Evolutionary conservation across 2,888 invertebrate genomes (phyloP).

Genomic region (Cabera pusaria): DNA sequence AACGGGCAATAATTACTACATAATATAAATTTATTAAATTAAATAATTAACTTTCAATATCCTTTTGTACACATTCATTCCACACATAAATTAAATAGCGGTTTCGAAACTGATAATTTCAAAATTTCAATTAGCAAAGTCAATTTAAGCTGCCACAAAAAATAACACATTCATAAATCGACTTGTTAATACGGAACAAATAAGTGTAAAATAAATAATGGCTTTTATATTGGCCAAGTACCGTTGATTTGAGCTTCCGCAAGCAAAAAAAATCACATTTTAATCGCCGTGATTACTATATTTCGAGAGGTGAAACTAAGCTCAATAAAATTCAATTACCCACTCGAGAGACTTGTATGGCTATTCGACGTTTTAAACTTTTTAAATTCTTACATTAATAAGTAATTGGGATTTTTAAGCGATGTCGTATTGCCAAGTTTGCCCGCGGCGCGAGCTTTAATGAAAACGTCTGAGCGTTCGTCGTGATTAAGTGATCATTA

Average conservation of each 20-base stretch:
- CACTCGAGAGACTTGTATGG: conserved; percentile 10
- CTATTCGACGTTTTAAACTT: conserved; percentile 4
- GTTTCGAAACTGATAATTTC: conserved; percentile 3
- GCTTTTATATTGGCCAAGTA: conserved; percentile 4
- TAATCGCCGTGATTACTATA: conserved; percentile 1
- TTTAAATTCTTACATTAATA: conserved; percentile 20
- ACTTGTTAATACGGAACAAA: conserved; percentile 10
- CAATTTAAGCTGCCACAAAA: conserved; percentile 11
- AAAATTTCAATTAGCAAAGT: conserved; percentile 10
- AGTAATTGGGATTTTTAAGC: conserved; percentile 42
- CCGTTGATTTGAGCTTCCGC: conserved; percentile 12
- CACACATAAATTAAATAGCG: conserved; percentile 9
- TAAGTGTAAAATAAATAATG: conserved; percentile 15
- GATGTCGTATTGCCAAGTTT: conserved; percentile 42
- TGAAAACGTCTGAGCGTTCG: conserved; percentile 48
- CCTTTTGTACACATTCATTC: conserved; percentile 14
- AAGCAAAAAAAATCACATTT: background rate
- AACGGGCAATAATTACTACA: conserved; percentile 29
- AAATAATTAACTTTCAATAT: conserved; percentile 21
- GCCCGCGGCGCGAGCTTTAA: conserved; percentile 40
- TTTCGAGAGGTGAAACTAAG: conserved; percentile 19
- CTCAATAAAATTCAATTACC: conserved; percentile 23
- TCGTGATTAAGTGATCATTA: conserved; percentile 67
- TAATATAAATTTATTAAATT: conserved; percentile 30
- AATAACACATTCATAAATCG: conserved; percentile 10